phyloP scores from a whole-genome alignment of 1,140 invertebrate genomes.

The Sipha flava region DNA sequence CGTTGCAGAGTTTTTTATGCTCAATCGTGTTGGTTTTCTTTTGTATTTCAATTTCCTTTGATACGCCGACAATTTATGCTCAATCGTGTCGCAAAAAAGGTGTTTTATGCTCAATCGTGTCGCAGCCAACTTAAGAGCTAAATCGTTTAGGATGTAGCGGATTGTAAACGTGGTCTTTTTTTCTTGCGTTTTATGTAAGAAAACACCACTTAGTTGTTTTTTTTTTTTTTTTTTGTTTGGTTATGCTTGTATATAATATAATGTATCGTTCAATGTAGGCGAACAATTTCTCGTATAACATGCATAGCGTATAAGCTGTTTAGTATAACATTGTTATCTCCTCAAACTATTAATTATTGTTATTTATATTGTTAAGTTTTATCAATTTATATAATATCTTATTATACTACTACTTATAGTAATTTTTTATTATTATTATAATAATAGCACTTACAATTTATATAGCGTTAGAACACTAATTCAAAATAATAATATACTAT shows the following conservation, averaged over 20 bases:
- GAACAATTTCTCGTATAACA: not conserved
- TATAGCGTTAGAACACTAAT: too few relatives aligned
- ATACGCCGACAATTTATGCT: too few relatives aligned
- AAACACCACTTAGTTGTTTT: not conserved
- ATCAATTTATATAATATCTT: not conserved
- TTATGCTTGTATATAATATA: not conserved
- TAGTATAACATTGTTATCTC: not conserved
- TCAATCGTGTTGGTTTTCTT: too few relatives aligned
- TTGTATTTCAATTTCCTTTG: too few relatives aligned
- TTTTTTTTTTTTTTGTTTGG: not conserved
- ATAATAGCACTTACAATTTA: too few relatives aligned
- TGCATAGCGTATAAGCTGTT: not conserved
- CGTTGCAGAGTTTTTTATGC: too few relatives aligned
- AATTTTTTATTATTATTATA: not conserved
- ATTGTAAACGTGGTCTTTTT: not conserved
- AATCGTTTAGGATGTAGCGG: too few relatives aligned
- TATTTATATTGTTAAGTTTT: slow-evolving; percentile 19
- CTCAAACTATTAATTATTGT: not conserved
- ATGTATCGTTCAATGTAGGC: not conserved
- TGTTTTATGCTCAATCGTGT: too few relatives aligned
- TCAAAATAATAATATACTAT: too few relatives aligned
- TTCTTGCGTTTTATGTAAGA: slow-evolving; percentile 2
- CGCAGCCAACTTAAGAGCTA: too few relatives aligned
- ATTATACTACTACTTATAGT: not conserved
- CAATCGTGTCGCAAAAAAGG: too few relatives aligned